Percentiles rank a stretch among this genome's conserved stretches.
phyloP scores from a whole-genome alignment of 2,888 invertebrate genomes.

The Drosophila paracracens region DNA sequence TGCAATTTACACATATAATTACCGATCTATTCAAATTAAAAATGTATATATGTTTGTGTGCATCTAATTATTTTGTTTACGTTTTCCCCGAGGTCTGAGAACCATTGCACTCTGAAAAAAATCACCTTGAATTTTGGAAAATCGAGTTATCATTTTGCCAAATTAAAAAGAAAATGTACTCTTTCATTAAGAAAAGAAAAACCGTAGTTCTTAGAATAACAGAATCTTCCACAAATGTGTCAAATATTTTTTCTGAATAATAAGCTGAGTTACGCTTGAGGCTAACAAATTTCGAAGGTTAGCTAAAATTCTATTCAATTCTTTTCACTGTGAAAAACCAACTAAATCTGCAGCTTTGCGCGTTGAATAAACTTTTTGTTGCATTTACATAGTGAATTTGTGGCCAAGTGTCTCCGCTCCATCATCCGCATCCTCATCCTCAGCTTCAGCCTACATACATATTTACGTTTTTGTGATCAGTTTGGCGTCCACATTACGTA shows the following conservation, averaged over 20 bases:
- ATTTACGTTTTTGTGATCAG: constrained; percentile 58
- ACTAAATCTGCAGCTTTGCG: background rate
- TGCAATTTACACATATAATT: background rate
- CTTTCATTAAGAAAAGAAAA: background rate
- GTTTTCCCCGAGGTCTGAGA: background rate
- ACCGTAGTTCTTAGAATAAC: background rate
- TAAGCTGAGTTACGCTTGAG: background rate
- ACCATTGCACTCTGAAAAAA: background rate
- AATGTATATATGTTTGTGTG: background rate
- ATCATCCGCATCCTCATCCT: background rate
- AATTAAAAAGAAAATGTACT: background rate
- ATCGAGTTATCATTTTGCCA: background rate
- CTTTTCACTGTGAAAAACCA: background rate
- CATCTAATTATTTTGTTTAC: background rate
- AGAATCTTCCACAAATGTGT: background rate
- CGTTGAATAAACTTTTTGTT: background rate
- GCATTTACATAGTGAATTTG: background rate
- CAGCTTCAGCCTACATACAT: background rate
- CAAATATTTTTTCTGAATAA: background rate
- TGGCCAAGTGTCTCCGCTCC: background rate
- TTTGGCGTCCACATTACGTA: constrained; percentile 56
- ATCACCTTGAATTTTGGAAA: background rate
- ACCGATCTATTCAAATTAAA: background rate
- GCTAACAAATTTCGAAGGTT: background rate
- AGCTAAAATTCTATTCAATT: background rate